Evolutionary conservation across 1,140 invertebrate species (phyloP), one percentile per base, ranked within the genome.

Genomic region (Sitophilus oryzae): DNA sequence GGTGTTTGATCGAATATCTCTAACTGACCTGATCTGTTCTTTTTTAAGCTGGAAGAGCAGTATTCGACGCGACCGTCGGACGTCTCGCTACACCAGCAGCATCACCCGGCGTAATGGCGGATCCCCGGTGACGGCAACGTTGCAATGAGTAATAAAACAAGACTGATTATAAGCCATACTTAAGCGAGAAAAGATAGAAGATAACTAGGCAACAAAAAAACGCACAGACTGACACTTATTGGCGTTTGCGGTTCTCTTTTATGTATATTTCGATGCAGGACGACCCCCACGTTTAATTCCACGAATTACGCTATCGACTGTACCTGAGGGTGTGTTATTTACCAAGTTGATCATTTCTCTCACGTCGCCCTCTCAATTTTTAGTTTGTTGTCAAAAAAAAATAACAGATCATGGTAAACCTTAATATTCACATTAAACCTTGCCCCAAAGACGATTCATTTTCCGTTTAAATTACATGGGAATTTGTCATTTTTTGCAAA

Each of bases 101-200:
- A 47, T 15, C 25, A 36, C 45, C 8, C 18, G 34, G 25, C 45
- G 30, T 47, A 23, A 47, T n/a, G n/a, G n/a, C n/a, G n/a, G n/a
- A n/a, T n/a, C n/a, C n/a, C n/a, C n/a, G n/a, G 19, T 11, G 42
- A 46, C 34, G 18, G 45, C 3, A 23, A 15, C 14, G 11, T 38
- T 47, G 42, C 25, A 46, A 45, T 37, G 34, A 23, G 51, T 34
- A 52, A 23, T 38, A 53, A 53, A 35, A 36, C 10, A 38, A 53
- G 25, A 45, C 34, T 53, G 51, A 53, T 15, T 16, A 53, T 40
- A 37, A 41, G 51, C 52, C 52, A 55, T 55, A 55, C 52, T 55
- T 55, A 55, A 48, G 52, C 22, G 38, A 41, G 18, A 42, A 19
- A 19, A 19, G 40, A 19, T 42, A 42, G 9, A 42, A 38, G 15